Percentiles rank a stretch among this genome's conserved stretches.
phyloP scores from a whole-genome alignment of 2,888 invertebrate genomes.

The Acanthoscelides obtectus region DNA sequence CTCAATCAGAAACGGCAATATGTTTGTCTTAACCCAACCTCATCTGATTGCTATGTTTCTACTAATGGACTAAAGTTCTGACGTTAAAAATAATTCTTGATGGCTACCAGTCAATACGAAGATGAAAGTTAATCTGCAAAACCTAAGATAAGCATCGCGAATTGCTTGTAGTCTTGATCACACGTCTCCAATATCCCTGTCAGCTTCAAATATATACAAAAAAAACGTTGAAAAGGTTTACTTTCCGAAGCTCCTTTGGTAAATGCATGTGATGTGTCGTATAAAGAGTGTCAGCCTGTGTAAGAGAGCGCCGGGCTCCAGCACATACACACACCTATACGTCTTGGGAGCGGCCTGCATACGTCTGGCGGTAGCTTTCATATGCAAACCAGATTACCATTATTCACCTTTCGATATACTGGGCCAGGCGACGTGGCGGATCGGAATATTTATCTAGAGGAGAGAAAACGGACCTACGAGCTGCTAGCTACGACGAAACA shows the following conservation, averaged over 20 bases:
- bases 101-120: no score
- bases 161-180: no score
- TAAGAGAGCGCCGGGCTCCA: not conserved
- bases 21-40: no score
- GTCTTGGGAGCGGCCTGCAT: conserved; percentile 14
- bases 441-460: not conserved
- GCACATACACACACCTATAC: not conserved
- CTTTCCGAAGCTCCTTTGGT: not conserved
- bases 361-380: conserved; percentile 34
- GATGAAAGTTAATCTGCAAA: no score
- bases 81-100: no score
- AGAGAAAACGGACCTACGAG: not conserved
- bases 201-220: no score
- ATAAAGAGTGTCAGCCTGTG: not conserved
- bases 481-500: not conserved
- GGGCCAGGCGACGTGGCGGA: not conserved
- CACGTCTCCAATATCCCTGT: no score
- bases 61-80: no score
- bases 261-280: not conserved
- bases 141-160: no score
- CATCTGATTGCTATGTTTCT: no score
- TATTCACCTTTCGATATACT: conserved; percentile 40
- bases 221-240: no score
- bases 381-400: conserved; percentile 46
- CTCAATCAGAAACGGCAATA: no score